Evolutionary conservation across 2,888 invertebrate species (phyloP).

Genomic region (Portevinia maculata): DNA sequence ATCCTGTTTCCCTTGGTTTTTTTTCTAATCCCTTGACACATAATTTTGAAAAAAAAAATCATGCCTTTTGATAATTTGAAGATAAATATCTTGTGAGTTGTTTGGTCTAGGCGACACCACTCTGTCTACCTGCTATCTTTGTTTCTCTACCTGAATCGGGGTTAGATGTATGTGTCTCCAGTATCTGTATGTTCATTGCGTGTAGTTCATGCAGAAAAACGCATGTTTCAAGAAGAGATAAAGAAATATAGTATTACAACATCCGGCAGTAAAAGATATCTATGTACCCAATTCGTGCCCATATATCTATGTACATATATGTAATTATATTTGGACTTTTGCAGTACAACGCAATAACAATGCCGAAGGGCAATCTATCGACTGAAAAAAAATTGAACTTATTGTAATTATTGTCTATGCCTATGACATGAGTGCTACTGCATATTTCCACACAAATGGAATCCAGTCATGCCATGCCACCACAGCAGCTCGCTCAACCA

Average conservation of each 20-base stretch:
- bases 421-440: slow-evolving; percentile 1
- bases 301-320: too few species aligned
- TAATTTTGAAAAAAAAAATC: slow-evolving; percentile 28
- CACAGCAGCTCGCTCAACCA: background rate
- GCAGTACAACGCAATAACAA: slow-evolving; percentile 26
- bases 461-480: slow-evolving; percentile 38
- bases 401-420: slow-evolving; percentile 24
- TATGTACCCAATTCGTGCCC: too few species aligned
- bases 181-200: slow-evolving; percentile 43
- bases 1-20: slow-evolving; percentile 53
- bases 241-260: slow-evolving; percentile 40
- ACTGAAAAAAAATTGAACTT: slow-evolving; percentile 21
- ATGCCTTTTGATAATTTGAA: slow-evolving; percentile 53
- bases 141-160: slow-evolving; percentile 46
- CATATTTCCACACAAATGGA: slow-evolving; percentile 51
- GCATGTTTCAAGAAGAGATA: slow-evolving; percentile 31
- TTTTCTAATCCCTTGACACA: slow-evolving; percentile 45
- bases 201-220: slow-evolving; percentile 33
- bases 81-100: slow-evolving; percentile 61
- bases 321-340: background rate
- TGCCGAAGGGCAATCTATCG: slow-evolving; percentile 56
- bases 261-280: too few species aligned
- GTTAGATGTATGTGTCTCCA: slow-evolving; percentile 4
- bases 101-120: slow-evolving; percentile 27
- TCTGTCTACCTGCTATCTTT: slow-evolving; percentile 28